Evolutionary conservation across 2,888 invertebrate species (phyloP), one percentile per base, ranked within the genome.

Genomic region (Protophormia terraenovae): DNA sequence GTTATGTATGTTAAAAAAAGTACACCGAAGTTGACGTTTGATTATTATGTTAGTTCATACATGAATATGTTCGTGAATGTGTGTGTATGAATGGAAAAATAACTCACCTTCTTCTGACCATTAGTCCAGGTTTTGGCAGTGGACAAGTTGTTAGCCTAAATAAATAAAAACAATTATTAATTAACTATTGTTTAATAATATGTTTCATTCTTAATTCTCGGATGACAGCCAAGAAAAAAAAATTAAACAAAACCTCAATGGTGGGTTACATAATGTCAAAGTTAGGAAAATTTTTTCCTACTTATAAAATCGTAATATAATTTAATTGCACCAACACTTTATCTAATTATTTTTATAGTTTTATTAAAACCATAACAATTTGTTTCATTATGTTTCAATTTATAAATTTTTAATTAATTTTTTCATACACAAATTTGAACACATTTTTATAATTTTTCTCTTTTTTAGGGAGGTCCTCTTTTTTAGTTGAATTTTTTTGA

Each of bases 41-140:
- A 50, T 32, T 38, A 35, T 55, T 22, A 29, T 72, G 29, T 50
- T 29, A 60, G n/a, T 45, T 41, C 27, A 24, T 10, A 47, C 22
- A 32, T 32, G 32, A 32, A 16, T 38, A 32, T 10, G 22, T 67
- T 24, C 19, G 12, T 12, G 38, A 32, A 55, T 58, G 14, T 53
- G 47, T 58, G 41, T 47, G 16, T n/a, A 22, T n/a, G 24, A 24
- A 35, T 35, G 3, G n/a, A 0, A 27, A n/a, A 38, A 41, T 38
- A 62, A 89, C 90, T 90, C 93, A 97, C 97, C 94, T 95, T 94
- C 95, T 96, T 97, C 90, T 95, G 95, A 92, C 95, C 95, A 92
- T 94, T 95, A 88, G 96, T 95, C 96, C 97, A 97, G 93, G 95
- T 95, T 92, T 95, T 95, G 88, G 95, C 93, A 88, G 97, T 96